phyloP scores from a whole-genome alignment of 2,113 vertebrate species.

The Pelusios castaneus region DNA sequence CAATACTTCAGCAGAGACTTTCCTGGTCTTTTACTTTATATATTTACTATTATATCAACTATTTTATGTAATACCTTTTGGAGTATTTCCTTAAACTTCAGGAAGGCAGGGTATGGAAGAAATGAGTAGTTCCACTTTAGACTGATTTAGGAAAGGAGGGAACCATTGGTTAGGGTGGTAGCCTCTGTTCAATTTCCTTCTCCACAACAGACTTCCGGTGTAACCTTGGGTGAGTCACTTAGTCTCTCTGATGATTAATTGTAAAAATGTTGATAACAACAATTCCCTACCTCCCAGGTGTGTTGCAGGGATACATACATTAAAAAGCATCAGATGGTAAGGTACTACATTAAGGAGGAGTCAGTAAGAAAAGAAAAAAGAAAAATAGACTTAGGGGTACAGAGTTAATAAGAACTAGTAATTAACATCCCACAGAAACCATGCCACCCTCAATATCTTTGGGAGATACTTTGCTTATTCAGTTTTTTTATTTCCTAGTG shows the following conservation, averaged over 20 bases:
- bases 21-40: background rate
- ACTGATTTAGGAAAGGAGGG: background rate
- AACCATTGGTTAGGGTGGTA: background rate
- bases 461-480: background rate
- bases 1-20: background rate
- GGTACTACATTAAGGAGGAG: background rate
- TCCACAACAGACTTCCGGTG: background rate
- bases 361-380: background rate
- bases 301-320: background rate
- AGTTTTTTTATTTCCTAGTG: background rate
- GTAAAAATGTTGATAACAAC: background rate
- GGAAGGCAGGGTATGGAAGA: background rate
- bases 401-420: background rate
- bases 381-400: background rate
- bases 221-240: background rate
- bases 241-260: background rate
- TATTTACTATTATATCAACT: background rate
- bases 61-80: background rate
- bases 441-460: fast-evolving
- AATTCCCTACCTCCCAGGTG: background rate
- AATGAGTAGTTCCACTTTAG: background rate
- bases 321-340: background rate
- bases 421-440: background rate
- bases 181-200: background rate
- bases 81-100: background rate